phyloP scores from a whole-genome alignment of 2,888 invertebrate species.

The Melikaiella ostensackeni region DNA sequence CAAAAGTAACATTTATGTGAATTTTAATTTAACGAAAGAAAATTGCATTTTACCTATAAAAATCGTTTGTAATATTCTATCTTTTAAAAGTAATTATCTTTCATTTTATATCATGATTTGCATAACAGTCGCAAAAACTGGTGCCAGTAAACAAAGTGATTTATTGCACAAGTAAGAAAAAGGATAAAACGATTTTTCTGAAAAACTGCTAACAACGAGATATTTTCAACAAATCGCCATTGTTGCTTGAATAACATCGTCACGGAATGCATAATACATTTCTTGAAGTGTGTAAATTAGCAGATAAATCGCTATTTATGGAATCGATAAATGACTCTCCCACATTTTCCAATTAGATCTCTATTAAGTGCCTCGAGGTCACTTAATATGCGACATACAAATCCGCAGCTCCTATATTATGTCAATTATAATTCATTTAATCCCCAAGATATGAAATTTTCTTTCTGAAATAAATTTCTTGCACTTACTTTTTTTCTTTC shows the following conservation, averaged over 20 bases:
- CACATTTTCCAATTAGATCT: slow-evolving; percentile 39
- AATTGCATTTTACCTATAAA: neutral
- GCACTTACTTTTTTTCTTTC: neutral
- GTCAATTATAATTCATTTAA: slow-evolving; percentile 8
- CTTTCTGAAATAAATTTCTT: neutral
- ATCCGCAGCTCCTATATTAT: slow-evolving; percentile 26
- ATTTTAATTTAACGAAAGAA: neutral
- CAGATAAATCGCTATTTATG: slow-evolving; percentile 40
- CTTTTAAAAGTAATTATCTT: neutral
- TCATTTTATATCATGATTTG: slow-evolving; percentile 15
- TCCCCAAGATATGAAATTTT: neutral
- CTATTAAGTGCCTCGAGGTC: slow-evolving; percentile 31
- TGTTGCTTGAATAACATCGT: slow-evolving; percentile 29
- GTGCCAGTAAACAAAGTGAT: slow-evolving; percentile 3
- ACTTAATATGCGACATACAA: slow-evolving; percentile 19
- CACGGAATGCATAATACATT: slow-evolving; percentile 30
- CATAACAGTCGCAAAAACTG: slow-evolving; percentile 3
- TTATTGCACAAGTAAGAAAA: slow-evolving; percentile 22
- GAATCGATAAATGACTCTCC: slow-evolving; percentile 33
- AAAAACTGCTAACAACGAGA: slow-evolving; percentile 11
- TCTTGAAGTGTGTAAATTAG: slow-evolving; percentile 20
- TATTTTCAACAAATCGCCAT: slow-evolving; percentile 29
- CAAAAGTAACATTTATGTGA: neutral
- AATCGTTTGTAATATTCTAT: neutral
- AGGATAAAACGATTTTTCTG: slow-evolving; percentile 30